Percentiles rank a stretch among this genome's conserved stretches.
phyloP scores from a whole-genome alignment of 2,797 vertebrate genomes.

The Lepus townsendii region DNA sequence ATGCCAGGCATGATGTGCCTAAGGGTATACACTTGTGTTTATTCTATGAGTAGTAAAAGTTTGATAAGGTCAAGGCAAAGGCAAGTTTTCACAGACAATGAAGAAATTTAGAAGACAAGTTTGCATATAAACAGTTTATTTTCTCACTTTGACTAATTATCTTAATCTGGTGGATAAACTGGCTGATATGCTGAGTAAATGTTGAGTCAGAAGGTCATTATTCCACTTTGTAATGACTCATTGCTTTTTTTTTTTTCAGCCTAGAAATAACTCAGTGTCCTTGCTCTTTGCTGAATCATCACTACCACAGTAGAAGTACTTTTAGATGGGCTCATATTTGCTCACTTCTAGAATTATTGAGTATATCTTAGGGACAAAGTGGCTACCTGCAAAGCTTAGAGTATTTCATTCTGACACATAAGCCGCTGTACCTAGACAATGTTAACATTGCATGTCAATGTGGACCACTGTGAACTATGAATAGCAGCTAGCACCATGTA shows the following conservation, averaged over 20 bases:
- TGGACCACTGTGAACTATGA: not conserved
- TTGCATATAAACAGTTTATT: not conserved
- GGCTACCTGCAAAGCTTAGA: not conserved
- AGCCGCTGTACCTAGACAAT: not conserved
- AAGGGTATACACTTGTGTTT: not conserved
- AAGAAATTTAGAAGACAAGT: constrained; percentile 2
- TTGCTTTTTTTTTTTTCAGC: not conserved
- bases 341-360: not conserved
- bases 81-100: not conserved
- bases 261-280: not conserved
- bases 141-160: not conserved
- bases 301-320: not conserved
- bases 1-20: not conserved
- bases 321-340: not conserved
- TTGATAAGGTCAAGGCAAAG: not conserved
- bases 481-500: not conserved
- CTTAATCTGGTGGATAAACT: not conserved
- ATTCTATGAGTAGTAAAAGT: not conserved
- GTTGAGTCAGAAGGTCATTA: not conserved
- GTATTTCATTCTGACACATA: not conserved
- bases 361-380: not conserved
- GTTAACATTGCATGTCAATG: not conserved
- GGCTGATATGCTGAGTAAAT: not conserved
- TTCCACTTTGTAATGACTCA: not conserved
- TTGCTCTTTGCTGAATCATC: not conserved